Evolutionary conservation across 2,797 vertebrate genomes (phyloP), one percentile per base, ranked within the genome.

Genomic region (Eupleurogrammus muticus): DNA sequence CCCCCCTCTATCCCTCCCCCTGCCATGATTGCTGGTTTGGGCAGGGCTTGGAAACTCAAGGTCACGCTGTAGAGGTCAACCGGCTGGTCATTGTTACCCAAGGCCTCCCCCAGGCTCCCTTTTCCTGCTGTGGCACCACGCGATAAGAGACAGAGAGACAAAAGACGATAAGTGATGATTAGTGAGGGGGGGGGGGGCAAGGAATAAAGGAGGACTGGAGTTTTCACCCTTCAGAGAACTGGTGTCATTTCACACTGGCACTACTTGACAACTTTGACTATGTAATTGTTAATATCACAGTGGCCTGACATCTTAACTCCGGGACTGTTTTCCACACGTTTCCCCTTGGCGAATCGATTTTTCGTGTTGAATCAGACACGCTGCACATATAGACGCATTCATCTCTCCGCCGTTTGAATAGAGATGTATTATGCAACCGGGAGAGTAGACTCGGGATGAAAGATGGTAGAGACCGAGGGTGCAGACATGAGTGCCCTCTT

Each of bases 61-160:
- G 90, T 88, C 91, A 95, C 94, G 92, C 93, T 94, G 94, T 93
- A 78, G 90, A 93, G 94, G 95, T 95, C 95, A 94, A 80, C 86
- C 89, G 91, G 90, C 91, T 93, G 89, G 90, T 93, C 95, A 96
- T 96, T 98, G 95, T 97, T 97, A 90, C 92, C 88, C 90, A 86
- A 91, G 93, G 95, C 96, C 91, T 91, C 88, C 90, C 89, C 91
- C 84, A 73, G 77, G 88, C 88, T 86, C 85, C 85, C 87, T 90
- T 85, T 95, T 98, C 96, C 97, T 97, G 97, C 95, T 94, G 91
- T 95, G 94, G 93, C 93, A 92, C 93, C 93, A 87, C 78, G 82
- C 94, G 97, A 98, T 98, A 97, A 98, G 95, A 90, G 86, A 89
- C 92, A 78, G 84, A 86, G 92, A 95, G 95, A 98, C 96, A 97